Conservation (phyloP, 2,113 vertebrate species). For the Tympanuchus pallidicinctus region DNA sequence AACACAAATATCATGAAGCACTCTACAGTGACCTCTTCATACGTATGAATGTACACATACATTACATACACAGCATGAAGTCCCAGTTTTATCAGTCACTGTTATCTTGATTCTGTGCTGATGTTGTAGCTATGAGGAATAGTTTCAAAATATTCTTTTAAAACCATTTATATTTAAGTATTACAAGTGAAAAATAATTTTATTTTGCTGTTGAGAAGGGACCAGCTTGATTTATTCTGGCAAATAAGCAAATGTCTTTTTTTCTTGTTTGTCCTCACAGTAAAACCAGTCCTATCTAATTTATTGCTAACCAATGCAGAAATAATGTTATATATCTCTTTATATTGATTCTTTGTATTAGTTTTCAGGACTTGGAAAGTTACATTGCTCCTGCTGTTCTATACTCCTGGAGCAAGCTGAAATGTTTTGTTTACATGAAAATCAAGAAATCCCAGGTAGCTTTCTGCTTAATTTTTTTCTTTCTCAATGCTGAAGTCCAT, state of each 20-base stretch:
- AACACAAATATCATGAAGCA: background rate
- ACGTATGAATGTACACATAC: background rate
- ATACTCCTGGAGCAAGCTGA: background rate
- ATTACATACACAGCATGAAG: background rate
- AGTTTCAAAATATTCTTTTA: background rate
- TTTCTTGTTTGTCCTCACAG: background rate
- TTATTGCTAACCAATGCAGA: background rate
- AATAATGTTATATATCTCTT: background rate
- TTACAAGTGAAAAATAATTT: background rate
- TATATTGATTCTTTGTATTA: background rate
- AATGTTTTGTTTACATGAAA: background rate
- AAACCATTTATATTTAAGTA: background rate
- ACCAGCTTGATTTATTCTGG: background rate
- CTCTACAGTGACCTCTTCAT: background rate
- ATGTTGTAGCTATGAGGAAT: background rate
- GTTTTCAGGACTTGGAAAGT: background rate
- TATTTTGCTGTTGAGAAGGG: background rate
- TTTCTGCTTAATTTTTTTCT: background rate
- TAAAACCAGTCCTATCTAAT: background rate
- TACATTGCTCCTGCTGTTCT: background rate
- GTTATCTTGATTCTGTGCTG: background rate
- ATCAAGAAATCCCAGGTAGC: background rate
- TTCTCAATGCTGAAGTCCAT: background rate
- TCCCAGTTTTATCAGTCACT: background rate
- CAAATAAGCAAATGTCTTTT: fast-evolving